A percentile compares a stretch with the other conserved stretches of the same genome.
Evolutionary conservation across 2,113 vertebrate species (phyloP).

Genomic region (Strix aluco): DNA sequence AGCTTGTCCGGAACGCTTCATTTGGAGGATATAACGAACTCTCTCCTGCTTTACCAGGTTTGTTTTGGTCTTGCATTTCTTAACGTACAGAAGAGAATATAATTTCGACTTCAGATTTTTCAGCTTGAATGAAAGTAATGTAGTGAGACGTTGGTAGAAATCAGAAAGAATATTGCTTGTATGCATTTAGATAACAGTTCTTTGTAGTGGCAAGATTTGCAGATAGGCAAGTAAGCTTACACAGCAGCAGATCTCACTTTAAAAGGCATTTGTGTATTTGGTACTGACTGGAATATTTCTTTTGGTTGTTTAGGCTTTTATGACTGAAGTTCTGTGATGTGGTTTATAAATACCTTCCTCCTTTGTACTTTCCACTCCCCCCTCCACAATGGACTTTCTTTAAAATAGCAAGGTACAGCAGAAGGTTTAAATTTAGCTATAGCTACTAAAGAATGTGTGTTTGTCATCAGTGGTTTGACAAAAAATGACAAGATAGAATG

Average conservation of each 20-base stretch:
- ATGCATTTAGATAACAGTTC: background rate
- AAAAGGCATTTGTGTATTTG: background rate
- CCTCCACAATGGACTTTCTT: background rate
- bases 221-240: background rate
- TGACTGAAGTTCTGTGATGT: background rate
- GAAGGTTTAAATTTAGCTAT: background rate
- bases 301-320: background rate
- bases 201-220: background rate
- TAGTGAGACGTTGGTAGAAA: background rate
- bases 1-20: slow-evolving; percentile 96
- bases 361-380: background rate
- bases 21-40: slow-evolving; percentile 97
- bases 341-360: background rate
- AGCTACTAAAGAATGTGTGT: background rate
- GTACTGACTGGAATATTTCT: background rate
- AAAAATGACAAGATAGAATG: background rate
- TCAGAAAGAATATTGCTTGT: background rate
- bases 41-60: slow-evolving; percentile 90
- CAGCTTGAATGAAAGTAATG: background rate
- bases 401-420: background rate
- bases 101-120: background rate
- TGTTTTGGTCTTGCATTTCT: slow-evolving; percentile 71
- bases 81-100: background rate
- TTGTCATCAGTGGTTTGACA: background rate
- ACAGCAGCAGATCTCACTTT: background rate